A percentile compares a stretch with the other conserved stretches of the same genome.
These are phyloP conservation scores for Celastrina argiolus DNA, from an alignment of 2,888 invertebrate genomes.

Conservation along the genomic window DNA sequence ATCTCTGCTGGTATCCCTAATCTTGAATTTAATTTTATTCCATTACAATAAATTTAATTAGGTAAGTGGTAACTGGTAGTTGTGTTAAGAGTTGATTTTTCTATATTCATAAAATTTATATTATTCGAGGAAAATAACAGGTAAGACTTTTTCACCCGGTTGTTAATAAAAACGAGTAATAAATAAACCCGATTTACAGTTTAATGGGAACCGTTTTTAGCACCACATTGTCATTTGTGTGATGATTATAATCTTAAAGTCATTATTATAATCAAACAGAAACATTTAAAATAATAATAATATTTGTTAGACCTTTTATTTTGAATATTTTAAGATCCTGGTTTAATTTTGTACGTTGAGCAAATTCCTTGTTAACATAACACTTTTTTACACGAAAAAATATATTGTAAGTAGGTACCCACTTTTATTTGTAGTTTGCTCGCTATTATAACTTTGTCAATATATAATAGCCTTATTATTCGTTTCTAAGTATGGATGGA, in stretches of 20 bases:
- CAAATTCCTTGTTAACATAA: not conserved
- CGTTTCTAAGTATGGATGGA: too few species aligned
- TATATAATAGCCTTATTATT: too few species aligned
- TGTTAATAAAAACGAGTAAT: not conserved
- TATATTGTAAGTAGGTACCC: too few species aligned
- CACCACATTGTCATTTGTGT: constrained; percentile 3
- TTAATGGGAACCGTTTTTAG: constrained; percentile 7
- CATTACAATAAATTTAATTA: too few species aligned
- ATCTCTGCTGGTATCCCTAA: too few species aligned
- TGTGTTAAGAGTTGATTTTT: too few species aligned
- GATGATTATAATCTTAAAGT: not conserved
- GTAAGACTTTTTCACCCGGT: not conserved
- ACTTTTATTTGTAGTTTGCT: too few species aligned
- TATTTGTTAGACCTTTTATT: not conserved
- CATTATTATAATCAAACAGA: not conserved
- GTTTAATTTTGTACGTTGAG: not conserved
- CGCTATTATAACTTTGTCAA: too few species aligned
- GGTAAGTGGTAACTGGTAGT: too few species aligned
- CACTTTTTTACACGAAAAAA: not conserved
- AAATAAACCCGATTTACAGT: not conserved
- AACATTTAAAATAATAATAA: not conserved
- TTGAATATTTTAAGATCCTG: not conserved
- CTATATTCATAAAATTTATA: not conserved
- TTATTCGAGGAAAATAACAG: not conserved
- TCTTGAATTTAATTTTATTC: too few species aligned